Percentiles rank a stretch among this genome's conserved stretches.
phyloP scores from a whole-genome alignment of 2,113 vertebrate species.

The Copsychus sechellarum region DNA sequence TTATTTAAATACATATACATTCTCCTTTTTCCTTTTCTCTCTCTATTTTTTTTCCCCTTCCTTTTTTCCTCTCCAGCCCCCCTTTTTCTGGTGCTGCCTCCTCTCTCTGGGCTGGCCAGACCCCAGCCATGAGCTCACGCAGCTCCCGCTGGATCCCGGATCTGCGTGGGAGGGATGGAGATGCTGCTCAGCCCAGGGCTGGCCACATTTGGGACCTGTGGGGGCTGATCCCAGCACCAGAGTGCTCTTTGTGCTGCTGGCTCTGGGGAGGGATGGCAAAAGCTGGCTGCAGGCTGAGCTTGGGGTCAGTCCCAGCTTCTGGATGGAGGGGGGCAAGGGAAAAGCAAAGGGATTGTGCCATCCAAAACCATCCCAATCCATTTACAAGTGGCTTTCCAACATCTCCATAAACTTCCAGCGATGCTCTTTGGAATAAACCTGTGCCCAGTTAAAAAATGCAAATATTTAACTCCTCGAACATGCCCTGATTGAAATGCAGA shows the following conservation, averaged over 20 bases:
- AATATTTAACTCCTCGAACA: background rate
- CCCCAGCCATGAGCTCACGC: conserved; percentile 14
- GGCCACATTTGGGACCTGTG: background rate
- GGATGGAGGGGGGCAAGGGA: background rate
- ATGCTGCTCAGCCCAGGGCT: background rate
- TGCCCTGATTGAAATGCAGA: background rate
- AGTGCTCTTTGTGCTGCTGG: accelerated
- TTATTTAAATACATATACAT: background rate
- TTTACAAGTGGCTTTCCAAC: background rate
- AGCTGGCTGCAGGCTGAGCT: background rate
- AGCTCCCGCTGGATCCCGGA: background rate
- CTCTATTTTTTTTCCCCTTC: accelerated
- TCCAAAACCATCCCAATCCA: background rate
- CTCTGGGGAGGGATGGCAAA: background rate
- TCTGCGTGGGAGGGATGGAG: background rate
- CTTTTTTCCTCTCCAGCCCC: background rate
- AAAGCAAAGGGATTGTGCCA: background rate
- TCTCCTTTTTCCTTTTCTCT: background rate
- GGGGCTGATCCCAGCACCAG: background rate
- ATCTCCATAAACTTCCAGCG: background rate
- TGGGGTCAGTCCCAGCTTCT: background rate
- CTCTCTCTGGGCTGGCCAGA: background rate
- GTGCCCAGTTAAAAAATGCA: background rate
- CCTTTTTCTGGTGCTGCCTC: background rate
- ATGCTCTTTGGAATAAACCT: background rate